Base-by-base conservation (phyloP, 2,113 vertebrate species). In the Motacilla tschutschensis region DNA sequence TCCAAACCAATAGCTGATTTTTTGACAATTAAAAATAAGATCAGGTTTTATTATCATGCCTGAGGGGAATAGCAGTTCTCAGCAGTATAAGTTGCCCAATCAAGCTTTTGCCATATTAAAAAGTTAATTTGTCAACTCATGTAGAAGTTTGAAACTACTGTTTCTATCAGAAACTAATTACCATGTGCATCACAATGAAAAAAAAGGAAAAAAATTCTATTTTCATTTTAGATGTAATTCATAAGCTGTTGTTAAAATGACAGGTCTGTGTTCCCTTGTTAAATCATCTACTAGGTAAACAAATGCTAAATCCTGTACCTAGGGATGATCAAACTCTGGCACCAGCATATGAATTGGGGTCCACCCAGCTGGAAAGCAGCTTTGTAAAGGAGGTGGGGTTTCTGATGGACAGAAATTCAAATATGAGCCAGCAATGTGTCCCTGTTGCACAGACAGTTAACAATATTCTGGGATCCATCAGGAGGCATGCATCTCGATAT, bases 1-100 rank as follows among this genome's bases (percentile, higher is more conserved):
- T n/a, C n/a, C n/a, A n/a, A n/a, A n/a, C n/a, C n/a, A n/a, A n/a
- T 69, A 59, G 8, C 8, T 55, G 40, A 43, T 74, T 74, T 69
- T 85, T 67, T 67, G 21, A 47, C 31, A 53, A 72, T n/a, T 84
- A 72, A 62, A 77, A 14, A 36, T 19, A 59, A 83, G 89, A 85
- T 40, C 8, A 14, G 17, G 6, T 29, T 83, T 65, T 60, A 55
- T 59, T 43, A 12, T 70, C 25, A 41, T 18, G 26, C 19, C 48
- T 74, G 25, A 67, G 22, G 6, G 25, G 21, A 25, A 26, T 10
- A 71, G 12, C 21, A 44, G 16, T 50, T 48, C 15, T 64, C 43
- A 73, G n/a, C 40, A 43, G 5, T 21, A 14, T 28, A 41, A 17
- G 5, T 17, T 84, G 29, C 10, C 17, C 13, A 70, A 6, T 38